A percentile compares a stretch with the other conserved stretches of the same genome.
Conservation (phyloP, 2,888 invertebrate species). For the Gortyna flavago region DNA sequence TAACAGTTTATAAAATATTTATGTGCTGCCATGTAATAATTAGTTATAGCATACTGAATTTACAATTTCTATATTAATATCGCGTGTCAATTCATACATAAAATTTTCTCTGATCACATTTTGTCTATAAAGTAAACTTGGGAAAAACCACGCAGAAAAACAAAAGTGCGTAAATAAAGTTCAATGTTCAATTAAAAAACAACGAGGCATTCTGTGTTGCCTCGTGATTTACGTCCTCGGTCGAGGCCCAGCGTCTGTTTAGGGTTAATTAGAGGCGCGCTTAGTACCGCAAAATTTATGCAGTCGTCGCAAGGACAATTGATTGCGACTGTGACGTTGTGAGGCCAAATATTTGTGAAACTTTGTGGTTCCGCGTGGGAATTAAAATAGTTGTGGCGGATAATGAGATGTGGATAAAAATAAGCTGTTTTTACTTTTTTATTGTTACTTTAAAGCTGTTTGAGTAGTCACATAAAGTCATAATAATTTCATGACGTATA, state of each 20-base stretch:
- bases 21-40: conserved; percentile 41
- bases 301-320: conserved; percentile 77
- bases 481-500: background rate
- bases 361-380: conserved; percentile 54
- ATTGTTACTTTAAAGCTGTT: background rate
- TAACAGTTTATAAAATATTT: conserved; percentile 38
- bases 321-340: conserved; percentile 76
- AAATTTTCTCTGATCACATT: conserved; percentile 10
- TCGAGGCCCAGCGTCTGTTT: conserved; percentile 76
- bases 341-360: conserved; percentile 64
- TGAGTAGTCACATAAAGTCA: no score
- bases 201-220: conserved; percentile 74
- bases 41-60: conserved; percentile 44
- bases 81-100: conserved; percentile 4
- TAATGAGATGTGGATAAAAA: conserved; percentile 22
- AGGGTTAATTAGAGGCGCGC: conserved; percentile 87
- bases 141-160: conserved; percentile 37
- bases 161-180: conserved; percentile 69
- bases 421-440: background rate
- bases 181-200: conserved; percentile 80
- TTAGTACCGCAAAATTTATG: conserved; percentile 82
- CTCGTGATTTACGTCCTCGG: conserved; percentile 81
- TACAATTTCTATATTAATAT: conserved; percentile 30
- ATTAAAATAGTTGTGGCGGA: conserved; percentile 34
- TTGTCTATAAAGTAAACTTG: conserved; percentile 37